phyloP scores from a whole-genome alignment of 2,113 vertebrate species.

The Sminthopsis crassicaudata region DNA sequence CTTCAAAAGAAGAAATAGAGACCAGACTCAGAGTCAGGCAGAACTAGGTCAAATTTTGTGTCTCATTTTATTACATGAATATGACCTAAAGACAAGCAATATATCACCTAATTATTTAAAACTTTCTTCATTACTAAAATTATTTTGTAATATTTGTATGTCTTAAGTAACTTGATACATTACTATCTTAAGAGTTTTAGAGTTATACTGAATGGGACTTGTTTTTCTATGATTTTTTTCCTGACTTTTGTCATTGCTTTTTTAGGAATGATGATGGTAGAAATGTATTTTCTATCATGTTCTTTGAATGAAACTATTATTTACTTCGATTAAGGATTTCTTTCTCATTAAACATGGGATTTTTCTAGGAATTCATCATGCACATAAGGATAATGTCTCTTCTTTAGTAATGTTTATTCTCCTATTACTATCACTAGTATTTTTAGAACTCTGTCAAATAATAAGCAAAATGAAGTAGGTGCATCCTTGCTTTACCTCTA shows the following conservation, averaged over 20 bases:
- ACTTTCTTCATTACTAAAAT: not conserved
- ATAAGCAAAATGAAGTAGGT: not conserved
- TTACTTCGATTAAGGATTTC: not conserved
- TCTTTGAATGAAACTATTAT: not conserved
- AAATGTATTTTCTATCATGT: not conserved
- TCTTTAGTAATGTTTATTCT: not conserved
- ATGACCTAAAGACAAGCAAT: not conserved
- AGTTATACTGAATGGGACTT: not conserved
- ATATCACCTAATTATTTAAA: not conserved
- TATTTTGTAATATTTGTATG: not conserved
- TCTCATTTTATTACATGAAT: not conserved
- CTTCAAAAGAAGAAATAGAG: not conserved
- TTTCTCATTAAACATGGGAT: not conserved
- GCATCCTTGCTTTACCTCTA: not conserved
- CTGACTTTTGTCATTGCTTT: not conserved
- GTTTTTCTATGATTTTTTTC: not conserved
- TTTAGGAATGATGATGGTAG: not conserved
- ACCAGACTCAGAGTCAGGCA: not conserved
- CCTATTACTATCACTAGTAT: not conserved
- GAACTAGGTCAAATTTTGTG: not conserved
- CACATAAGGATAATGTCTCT: not conserved
- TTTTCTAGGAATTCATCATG: not conserved
- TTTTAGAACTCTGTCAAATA: not conserved
- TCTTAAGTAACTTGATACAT: not conserved
- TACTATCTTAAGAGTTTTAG: not conserved